Evolutionary conservation across 2,113 vertebrate genomes (phyloP).

Genomic region (Ameiurus melas): DNA sequence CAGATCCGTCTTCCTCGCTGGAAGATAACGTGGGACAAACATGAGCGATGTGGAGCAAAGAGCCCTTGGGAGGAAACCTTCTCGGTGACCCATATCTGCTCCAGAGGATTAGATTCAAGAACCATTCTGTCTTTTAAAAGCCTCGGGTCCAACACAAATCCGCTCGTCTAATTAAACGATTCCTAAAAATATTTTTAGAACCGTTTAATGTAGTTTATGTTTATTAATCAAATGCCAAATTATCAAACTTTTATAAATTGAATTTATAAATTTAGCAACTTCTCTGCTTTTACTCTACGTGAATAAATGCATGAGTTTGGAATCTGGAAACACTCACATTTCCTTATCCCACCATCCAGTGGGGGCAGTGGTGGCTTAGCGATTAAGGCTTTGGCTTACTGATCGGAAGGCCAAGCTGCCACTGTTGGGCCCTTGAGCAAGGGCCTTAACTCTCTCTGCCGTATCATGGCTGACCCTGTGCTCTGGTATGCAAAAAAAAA

Average conservation of each 20-base stretch:
- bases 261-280: too few relatives aligned
- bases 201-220: background rate
- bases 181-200: background rate
- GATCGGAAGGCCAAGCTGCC: too few relatives aligned
- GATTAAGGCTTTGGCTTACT: too few relatives aligned
- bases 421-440: too few relatives aligned
- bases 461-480: too few relatives aligned
- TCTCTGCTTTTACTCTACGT: too few relatives aligned
- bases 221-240: background rate
- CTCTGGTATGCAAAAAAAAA: too few relatives aligned
- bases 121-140: slow-evolving; percentile 33
- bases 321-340: background rate
- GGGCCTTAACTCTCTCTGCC: too few relatives aligned
- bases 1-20: background rate
- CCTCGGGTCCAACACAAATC: background rate
- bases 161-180: background rate
- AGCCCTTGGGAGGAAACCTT: slow-evolving; percentile 48
- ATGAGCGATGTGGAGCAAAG: slow-evolving; percentile 15
- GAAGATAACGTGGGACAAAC: background rate
- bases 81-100: slow-evolving; percentile 54
- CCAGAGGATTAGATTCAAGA: slow-evolving; percentile 50
- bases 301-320: background rate
- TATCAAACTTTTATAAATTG: background rate
- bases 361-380: too few relatives aligned
- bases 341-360: background rate